These are phyloP conservation scores for Baronia brevicornis DNA, from an alignment of 2,888 invertebrate genomes.

Conservation along the genomic window DNA sequence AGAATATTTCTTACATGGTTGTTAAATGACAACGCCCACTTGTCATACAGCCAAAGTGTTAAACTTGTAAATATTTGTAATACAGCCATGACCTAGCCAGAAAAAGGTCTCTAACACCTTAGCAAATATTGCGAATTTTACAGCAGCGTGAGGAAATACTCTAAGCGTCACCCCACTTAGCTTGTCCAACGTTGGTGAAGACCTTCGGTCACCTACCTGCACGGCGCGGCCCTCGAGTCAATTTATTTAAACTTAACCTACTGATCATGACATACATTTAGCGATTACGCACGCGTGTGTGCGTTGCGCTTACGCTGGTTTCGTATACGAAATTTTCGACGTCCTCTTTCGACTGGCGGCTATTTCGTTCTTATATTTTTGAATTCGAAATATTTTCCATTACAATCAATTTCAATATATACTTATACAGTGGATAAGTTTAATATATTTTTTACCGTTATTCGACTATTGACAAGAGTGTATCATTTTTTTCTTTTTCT, in stretches of 20 bases:
- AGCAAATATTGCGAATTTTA: conserved; percentile 2
- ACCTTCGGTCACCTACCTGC: conserved; percentile 38
- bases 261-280: conserved; percentile 73
- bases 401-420: no score
- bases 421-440: no score
- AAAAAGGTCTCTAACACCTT: background rate
- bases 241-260: conserved; percentile 74
- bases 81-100: background rate
- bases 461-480: no score
- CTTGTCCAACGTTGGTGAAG: conserved; percentile 16
- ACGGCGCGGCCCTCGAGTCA: conserved; percentile 48
- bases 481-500: no score
- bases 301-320: conserved; percentile 41
- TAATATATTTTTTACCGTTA: no score
- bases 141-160: conserved; percentile 1
- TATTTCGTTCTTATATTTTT: no score
- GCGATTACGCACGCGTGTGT: conserved; percentile 58
- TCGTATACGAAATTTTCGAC: conserved; percentile 34
- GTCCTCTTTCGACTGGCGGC: conserved; percentile 28
- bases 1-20: no score
- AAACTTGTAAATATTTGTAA: no score
- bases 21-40: background rate
- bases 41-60: no score
- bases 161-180: conserved; percentile 2
- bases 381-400: conserved; percentile 17